Conservation (phyloP, 2,888 invertebrate species). For the Caenorhabditis doughertyi region DNA sequence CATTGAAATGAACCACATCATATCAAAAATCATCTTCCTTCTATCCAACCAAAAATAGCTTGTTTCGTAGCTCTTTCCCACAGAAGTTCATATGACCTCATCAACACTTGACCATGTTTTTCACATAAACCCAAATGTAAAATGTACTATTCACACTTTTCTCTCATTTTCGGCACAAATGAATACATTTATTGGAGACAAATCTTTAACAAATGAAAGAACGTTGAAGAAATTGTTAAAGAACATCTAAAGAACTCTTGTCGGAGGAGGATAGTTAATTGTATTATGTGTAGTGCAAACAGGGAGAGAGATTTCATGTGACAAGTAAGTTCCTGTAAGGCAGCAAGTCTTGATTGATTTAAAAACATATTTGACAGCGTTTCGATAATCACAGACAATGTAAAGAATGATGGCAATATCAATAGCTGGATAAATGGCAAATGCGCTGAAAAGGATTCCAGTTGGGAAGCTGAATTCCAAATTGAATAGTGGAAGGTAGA, state of each 20-base stretch:
- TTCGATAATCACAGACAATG: constrained; percentile 34
- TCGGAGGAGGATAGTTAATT: not conserved
- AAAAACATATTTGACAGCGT: not conserved
- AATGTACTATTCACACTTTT: too few species aligned
- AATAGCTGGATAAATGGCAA: constrained; percentile 37
- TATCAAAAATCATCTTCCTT: too few species aligned
- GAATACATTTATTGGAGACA: too few species aligned
- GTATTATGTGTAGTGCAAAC: not conserved
- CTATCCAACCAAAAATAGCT: too few species aligned
- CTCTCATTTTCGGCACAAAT: too few species aligned
- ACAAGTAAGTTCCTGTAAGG: not conserved
- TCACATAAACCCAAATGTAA: too few species aligned
- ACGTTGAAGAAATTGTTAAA: not conserved
- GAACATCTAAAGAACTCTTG: constrained; percentile 6
- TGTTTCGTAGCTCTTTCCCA: too few species aligned
- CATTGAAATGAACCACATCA: too few species aligned
- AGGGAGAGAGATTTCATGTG: constrained; percentile 5
- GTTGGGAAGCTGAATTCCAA: constrained; percentile 33
- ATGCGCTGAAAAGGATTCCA: constrained; percentile 28
- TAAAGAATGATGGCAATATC: constrained; percentile 29
- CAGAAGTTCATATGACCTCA: too few species aligned
- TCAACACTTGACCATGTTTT: too few species aligned
- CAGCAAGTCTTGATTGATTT: not conserved
- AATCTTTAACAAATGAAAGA: not conserved
- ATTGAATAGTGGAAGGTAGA: constrained; percentile 32